Conservation (phyloP, 2,888 invertebrate species). For the Iselma pallidipennis region DNA sequence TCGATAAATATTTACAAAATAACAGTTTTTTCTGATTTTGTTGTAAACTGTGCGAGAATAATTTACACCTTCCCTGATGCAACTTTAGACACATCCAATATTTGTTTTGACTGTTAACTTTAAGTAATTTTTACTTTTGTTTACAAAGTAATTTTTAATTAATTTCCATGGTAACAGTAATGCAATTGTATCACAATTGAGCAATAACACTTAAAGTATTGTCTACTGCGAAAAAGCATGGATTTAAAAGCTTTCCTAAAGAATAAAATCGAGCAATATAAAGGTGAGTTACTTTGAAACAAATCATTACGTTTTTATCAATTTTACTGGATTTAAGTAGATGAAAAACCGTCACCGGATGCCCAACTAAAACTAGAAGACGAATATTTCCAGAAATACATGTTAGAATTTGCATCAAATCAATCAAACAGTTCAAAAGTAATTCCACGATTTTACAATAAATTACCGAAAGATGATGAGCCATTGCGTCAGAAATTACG, state of each 20-base stretch:
- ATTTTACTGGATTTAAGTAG: conserved; percentile 1
- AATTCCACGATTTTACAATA: conserved; percentile 77
- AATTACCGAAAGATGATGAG: conserved; percentile 77
- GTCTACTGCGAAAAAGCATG: too few species aligned
- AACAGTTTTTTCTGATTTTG: too few species aligned
- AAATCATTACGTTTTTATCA: background rate
- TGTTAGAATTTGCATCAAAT: conserved; percentile 40
- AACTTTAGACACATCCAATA: background rate
- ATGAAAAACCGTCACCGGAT: conserved; percentile 38
- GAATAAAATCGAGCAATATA: conserved; percentile 59
- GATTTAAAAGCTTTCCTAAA: conserved; percentile 59
- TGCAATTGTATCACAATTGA: too few species aligned
- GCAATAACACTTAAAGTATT: too few species aligned
- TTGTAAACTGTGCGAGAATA: too few species aligned
- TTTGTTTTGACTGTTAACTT: background rate
- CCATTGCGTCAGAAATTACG: conserved; percentile 77
- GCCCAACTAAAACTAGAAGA: conserved; percentile 47
- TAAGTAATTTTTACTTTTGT: background rate
- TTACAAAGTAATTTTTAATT: background rate
- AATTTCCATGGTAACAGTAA: too few species aligned
- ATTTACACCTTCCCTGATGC: background rate
- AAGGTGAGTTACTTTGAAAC: conserved; percentile 51
- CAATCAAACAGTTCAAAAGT: conserved; percentile 57
- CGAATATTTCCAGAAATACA: conserved; percentile 41
- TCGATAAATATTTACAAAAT: background rate